These are phyloP conservation scores for Chrysomela aeneicollis DNA, from an alignment of 2,888 invertebrate genomes.

Conservation along the genomic window DNA sequence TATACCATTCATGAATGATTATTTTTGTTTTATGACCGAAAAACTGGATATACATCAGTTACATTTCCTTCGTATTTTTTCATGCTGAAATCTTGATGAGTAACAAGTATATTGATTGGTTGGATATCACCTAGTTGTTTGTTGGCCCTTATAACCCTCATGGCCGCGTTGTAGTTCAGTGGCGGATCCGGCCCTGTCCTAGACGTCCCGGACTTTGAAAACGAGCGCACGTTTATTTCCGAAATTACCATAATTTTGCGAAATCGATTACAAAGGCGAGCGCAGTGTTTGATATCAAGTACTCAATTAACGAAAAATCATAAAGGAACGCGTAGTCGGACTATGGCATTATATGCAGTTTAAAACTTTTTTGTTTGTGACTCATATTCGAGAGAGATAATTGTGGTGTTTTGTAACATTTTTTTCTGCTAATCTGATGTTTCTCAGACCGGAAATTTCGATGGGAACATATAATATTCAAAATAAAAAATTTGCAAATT, in stretches of 20 bases:
- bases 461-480: slow-evolving; percentile 28
- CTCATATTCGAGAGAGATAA: slow-evolving; percentile 44
- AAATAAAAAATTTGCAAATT: slow-evolving; percentile 16
- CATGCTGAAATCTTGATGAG: too few species aligned
- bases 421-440: slow-evolving; percentile 43
- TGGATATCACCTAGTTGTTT: background rate
- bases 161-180: too few species aligned
- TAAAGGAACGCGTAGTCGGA: slow-evolving; percentile 50
- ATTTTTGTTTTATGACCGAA: too few species aligned
- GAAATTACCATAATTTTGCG: slow-evolving; percentile 60
- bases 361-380: slow-evolving; percentile 49
- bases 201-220: slow-evolving; percentile 47
- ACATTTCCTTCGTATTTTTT: too few species aligned
- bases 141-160: background rate
- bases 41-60: too few species aligned
- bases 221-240: slow-evolving; percentile 57
- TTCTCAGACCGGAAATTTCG: slow-evolving; percentile 44
- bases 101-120: too few species aligned
- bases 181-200: slow-evolving; percentile 24
- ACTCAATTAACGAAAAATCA: slow-evolving; percentile 57
- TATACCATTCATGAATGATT: too few species aligned
- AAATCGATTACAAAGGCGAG: slow-evolving; percentile 59
- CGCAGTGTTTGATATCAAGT: slow-evolving; percentile 57
- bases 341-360: slow-evolving; percentile 53
- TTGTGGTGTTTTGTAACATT: slow-evolving; percentile 49